Evolutionary conservation across 2,797 vertebrate genomes (phyloP), one percentile per base, ranked within the genome.

Genomic region (Antennarius maculatus): DNA sequence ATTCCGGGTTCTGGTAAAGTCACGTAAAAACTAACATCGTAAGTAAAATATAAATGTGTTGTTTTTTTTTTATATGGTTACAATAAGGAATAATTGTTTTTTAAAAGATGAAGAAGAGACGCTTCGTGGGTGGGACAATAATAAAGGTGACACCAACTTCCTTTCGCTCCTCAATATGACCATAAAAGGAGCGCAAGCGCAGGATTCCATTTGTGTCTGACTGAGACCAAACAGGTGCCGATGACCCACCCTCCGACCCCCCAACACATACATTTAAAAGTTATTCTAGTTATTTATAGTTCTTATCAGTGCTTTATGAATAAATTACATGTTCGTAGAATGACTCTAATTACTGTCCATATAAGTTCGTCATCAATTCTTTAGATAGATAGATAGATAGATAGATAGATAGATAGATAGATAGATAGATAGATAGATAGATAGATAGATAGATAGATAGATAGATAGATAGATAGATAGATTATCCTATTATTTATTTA

Each of bases 121-220:
- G 7, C 5, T 7, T 42, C 1, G 0, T 0, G 0, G 1, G 17
- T 27, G 23, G 86, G 86, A 93, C 80, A 75, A 88, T 90, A 92
- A 92, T 89, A 89, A 53, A 75, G 13, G 92, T 50, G 50, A 86
- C 89, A 92, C 89, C 57, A 14, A 80, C 54, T 90, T 92, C 92
- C 92, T 66, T 5, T 59, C 57, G 64, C 54, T 43, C 49, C 79
- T 57, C 69, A 62, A 50, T 57, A 78, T 90, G 82, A 71, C 93
- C 91, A 87, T 58, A 91, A 79, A 90, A 87, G 92, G 93, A 69
- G 66, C 31, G 48, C n/a, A 63, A 92, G 71, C 61, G 85, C 48
- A 37, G 46, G 78, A 63, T 86, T 86, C 89, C 87, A 66, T 77
- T 82, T 82, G 71, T 72, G 71, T 68, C 77, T 45, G 65, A 71